Base-by-base conservation (phyloP, 2,797 vertebrate species). In the Acestrorhynchus altus region DNA sequence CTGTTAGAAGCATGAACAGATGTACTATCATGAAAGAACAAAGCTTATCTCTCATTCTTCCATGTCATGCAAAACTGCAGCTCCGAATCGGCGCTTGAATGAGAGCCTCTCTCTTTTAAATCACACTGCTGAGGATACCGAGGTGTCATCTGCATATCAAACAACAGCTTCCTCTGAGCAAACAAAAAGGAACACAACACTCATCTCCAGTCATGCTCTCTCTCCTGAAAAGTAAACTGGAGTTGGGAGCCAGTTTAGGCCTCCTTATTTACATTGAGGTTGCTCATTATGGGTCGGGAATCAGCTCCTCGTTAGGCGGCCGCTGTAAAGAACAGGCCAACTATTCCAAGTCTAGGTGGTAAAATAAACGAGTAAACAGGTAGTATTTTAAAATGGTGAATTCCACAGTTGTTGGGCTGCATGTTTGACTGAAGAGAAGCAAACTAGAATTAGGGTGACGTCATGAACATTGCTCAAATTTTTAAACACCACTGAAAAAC, bases 191-290 rank as follows among this genome's bases (percentile, higher is more conserved):
- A 76, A 56, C 22, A 24, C 26, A 49, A 44, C 13, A 8, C 66
- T 75, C 22, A 57, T 68, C 51, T 72, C 46, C 42, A 39, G 66
- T 52, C 56, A 61, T 12, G 57, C 28, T 47, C 52, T 18, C 46
- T 40, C 16, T 46, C 46, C 26, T 65, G 60, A 35, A 12, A 44
- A 20, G 24, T 31, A 59, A 8, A 65, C 72, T 72, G 10, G 49
- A 26, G 52, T 22, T 66, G 22, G 18, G 20, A 63, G 46, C n/a
- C 10, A 15, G 56, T 74, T 28, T 64, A 59, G 28, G 24, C 22
- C 28, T 42, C 13, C 47, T 59, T 46, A 70, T 71, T 80, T 60
- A 69, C 74, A 76, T 79, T 26, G 60, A 31, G 47, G 57, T 12
- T 20, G 18, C 26, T 74, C 44, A 31, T 68, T 73, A 60, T 39